Evolutionary conservation across 2,888 invertebrate species (phyloP).

Genomic region (Lasioglossum zephyrum): DNA sequence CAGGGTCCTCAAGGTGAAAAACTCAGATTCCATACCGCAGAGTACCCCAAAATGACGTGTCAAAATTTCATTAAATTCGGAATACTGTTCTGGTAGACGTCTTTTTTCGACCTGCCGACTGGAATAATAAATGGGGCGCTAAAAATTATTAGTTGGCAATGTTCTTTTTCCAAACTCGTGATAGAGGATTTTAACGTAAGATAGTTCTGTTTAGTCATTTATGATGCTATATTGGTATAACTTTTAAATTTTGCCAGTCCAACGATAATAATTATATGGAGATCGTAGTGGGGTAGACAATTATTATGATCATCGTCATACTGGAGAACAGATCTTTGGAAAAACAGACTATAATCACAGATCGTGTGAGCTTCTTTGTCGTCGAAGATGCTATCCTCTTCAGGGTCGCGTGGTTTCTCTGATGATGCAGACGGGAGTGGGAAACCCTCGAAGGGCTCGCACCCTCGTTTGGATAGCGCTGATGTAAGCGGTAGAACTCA

Average conservation of each 20-base stretch:
- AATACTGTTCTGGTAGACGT: too few species aligned
- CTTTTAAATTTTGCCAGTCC: not conserved
- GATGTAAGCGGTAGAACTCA: conserved; percentile 4
- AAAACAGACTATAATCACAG: conserved; percentile 4
- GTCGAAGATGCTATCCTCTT: not conserved
- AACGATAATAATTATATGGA: not conserved
- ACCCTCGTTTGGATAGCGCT: not conserved
- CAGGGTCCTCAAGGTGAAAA: too few species aligned
- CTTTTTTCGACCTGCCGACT: too few species aligned
- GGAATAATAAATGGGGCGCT: not conserved
- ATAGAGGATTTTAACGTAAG: not conserved
- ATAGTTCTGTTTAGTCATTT: not conserved
- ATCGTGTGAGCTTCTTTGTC: not conserved
- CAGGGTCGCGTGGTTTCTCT: conserved; percentile 4
- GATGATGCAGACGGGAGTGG: not conserved
- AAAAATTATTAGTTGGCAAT: not conserved
- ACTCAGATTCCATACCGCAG: too few species aligned
- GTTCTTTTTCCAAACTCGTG: not conserved
- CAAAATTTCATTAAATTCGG: too few species aligned
- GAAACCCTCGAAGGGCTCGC: not conserved
- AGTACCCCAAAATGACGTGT: too few species aligned
- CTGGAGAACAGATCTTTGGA: not conserved
- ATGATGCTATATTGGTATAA: not conserved
- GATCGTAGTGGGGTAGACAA: not conserved
- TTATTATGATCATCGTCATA: too few species aligned